These are phyloP conservation scores for Trogon surrucura DNA, from an alignment of 2,113 vertebrate genomes.

Conservation along the genomic window DNA sequence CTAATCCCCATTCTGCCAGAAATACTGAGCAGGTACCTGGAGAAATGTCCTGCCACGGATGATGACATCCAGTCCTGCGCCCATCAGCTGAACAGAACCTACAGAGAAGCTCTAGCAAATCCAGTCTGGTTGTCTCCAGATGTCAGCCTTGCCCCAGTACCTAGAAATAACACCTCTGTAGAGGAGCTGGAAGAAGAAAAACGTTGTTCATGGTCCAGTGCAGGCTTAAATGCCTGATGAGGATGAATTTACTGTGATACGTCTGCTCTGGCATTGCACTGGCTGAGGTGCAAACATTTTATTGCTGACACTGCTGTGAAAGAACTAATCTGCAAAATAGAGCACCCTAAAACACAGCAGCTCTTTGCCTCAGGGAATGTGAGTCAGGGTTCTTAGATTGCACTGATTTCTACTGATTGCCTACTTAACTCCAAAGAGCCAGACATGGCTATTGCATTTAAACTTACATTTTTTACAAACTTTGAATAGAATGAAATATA, in stretches of 20 bases:
- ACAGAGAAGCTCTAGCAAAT: not conserved
- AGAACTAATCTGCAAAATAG: slow-evolving; percentile 33
- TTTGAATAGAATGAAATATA: slow-evolving; percentile 53
- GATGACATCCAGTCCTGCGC: not conserved
- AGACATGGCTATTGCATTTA: slow-evolving; percentile 1
- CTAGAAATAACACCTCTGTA: not conserved
- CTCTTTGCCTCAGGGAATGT: not conserved
- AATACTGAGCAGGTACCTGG: not conserved
- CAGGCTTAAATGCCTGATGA: not conserved
- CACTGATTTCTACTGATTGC: slow-evolving; percentile 57
- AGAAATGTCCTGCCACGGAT: not conserved
- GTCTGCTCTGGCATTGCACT: not conserved
- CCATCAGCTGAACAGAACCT: not conserved
- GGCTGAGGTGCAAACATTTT: slow-evolving; percentile 15
- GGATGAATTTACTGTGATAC: not conserved
- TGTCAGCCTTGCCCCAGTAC: not conserved
- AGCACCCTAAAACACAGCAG: slow-evolving; percentile 28
- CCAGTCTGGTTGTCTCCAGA: not conserved
- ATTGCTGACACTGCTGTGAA: slow-evolving; percentile 19
- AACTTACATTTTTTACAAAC: not conserved
- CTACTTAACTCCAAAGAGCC: slow-evolving; percentile 47
- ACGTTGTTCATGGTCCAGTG: accelerated
- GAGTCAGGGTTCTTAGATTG: slow-evolving; percentile 38
- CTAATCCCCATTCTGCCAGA: not conserved
- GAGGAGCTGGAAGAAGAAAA: not conserved